Base-by-base conservation (phyloP, 2,888 invertebrate species). In the Eurois occulta region DNA sequence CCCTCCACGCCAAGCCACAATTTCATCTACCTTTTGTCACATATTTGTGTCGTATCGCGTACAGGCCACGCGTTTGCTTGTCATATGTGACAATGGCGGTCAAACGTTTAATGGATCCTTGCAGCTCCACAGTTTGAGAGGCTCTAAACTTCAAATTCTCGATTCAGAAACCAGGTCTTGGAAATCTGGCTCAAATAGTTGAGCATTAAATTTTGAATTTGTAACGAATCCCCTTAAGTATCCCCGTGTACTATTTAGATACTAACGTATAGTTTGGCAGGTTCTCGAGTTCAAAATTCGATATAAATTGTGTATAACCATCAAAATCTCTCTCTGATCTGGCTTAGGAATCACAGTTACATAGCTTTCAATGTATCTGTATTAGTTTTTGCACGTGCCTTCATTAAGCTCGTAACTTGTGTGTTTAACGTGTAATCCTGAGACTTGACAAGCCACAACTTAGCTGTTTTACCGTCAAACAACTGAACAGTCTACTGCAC, bases 311-410 rank as follows among this genome's bases (percentile, higher is more conserved):
- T 58, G 16, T 58, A 28, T 16, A 28, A 58, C 28, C 28, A 58
- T 32, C 60, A 8, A 58, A 28, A 58, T 58, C 13, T 58, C 18
- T 32, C 28, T 8, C 58, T 18, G 32, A 32, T 32, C 60, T 60
- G 11, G 60, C 18, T 18, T 32, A 58, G 32, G 1, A 28, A 58
- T 16, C 16, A 6, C 1, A 55, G 58, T 11, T 43, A 52, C 52
- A 24, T 46, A 62, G n/a, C 41, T 78, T n/a, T 41, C 62, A 60
- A 73, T 65, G 48, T 69, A 35, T 16, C 24, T 72, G 41, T 74
- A 60, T 78, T 82, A 46, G 68, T 79, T 83, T 79, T 82, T 83
- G 79, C 75, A 65, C 71, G 60, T 79, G 69, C 72, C 65, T 41
- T 38, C 68, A 55, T 62, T 66, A 72, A 52, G 48, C 38, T 58